Conservation (phyloP, 2,888 invertebrate genomes). For the Sinodicranocentrus sp. region DNA sequence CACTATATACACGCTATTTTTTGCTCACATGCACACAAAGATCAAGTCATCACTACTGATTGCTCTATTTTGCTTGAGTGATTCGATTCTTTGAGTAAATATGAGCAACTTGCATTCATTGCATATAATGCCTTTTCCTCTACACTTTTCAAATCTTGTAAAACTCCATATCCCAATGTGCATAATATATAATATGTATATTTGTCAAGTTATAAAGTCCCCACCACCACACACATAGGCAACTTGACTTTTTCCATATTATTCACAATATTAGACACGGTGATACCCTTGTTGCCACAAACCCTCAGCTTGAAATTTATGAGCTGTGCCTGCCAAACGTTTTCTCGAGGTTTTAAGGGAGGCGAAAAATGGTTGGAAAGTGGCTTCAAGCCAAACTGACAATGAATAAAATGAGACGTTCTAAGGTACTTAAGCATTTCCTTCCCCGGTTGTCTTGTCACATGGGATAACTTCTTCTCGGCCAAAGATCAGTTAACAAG, state of each 20-base stretch:
- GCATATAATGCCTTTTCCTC: neutral
- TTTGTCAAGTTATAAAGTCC: too few species aligned
- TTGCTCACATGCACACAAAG: constrained; percentile 10
- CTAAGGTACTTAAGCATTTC: constrained; percentile 4
- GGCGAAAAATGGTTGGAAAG: constrained; percentile 23
- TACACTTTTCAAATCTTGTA: constrained; percentile 1
- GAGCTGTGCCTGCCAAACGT: neutral
- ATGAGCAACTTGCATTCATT: neutral
- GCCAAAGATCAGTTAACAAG: constrained; percentile 39
- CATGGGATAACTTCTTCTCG: constrained; percentile 28
- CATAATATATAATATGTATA: too few species aligned
- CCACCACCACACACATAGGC: too few species aligned
- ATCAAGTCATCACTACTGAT: constrained; percentile 55
- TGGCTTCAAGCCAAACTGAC: constrained; percentile 55
- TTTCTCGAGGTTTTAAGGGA: constrained; percentile 26
- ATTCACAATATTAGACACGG: neutral
- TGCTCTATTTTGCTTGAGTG: constrained; percentile 49
- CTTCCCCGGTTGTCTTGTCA: constrained; percentile 24
- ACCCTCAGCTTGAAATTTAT: constrained; percentile 4
- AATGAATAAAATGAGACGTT: constrained; percentile 13
- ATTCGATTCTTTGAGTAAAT: neutral
- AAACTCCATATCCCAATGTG: too few species aligned
- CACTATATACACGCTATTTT: neutral
- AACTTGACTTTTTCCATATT: constrained; percentile 14
- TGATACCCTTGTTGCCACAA: neutral